A percentile compares a stretch with the other conserved stretches of the same genome.
Conservation (phyloP, 2,797 vertebrate species). For the Clamator glandarius region DNA sequence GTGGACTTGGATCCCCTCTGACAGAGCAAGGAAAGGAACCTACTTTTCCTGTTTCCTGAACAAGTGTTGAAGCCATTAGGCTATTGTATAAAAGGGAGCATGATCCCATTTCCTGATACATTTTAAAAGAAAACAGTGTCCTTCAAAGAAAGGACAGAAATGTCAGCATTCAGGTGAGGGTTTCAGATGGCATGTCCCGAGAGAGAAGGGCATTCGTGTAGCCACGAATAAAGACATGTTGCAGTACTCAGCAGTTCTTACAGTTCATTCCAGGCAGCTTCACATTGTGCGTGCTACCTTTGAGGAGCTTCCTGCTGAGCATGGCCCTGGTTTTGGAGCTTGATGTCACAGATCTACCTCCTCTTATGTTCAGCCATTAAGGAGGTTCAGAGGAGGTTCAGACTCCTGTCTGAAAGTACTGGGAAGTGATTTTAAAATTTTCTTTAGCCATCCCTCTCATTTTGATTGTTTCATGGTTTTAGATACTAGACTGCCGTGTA, state of each 20-base stretch:
- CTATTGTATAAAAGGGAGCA: slow-evolving; percentile 59
- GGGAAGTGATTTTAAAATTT: background rate
- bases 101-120: slow-evolving; percentile 44
- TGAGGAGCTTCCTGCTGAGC: slow-evolving; percentile 41
- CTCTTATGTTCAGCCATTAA: background rate
- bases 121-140: slow-evolving; percentile 58
- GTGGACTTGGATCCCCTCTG: background rate
- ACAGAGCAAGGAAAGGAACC: slow-evolving; percentile 48
- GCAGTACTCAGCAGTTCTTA: slow-evolving; percentile 52
- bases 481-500: background rate
- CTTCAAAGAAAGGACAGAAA: slow-evolving; percentile 54
- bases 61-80: slow-evolving; percentile 70
- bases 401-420: background rate
- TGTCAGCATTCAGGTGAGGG: slow-evolving; percentile 50
- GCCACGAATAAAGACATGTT: background rate
- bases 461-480: background rate
- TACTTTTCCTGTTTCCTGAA: slow-evolving; percentile 71
- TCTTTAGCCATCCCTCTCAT: background rate
- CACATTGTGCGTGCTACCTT: background rate
- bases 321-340: background rate
- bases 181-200: slow-evolving; percentile 49
- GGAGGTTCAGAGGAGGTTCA: background rate
- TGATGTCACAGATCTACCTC: background rate
- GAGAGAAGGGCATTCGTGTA: slow-evolving; percentile 22
- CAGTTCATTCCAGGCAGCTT: background rate